These are phyloP conservation scores for Drosophila pseudoobscura DNA, from an alignment of 1,140 invertebrate genomes.

Conservation along the genomic window DNA sequence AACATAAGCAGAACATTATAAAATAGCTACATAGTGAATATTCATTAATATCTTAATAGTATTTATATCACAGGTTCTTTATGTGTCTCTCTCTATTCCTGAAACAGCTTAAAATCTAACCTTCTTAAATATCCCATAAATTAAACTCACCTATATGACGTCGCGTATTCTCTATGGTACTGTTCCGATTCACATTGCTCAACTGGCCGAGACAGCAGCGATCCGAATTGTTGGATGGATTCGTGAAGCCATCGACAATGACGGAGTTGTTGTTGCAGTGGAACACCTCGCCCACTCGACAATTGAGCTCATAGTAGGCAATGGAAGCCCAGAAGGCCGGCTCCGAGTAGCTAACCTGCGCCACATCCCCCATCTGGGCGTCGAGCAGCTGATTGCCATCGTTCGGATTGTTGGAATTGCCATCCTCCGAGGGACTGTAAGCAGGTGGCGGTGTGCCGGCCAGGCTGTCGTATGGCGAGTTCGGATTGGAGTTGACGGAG, in stretches of 20 bases:
- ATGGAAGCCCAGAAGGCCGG: conserved; percentile 98
- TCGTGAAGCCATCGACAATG: conserved; percentile 98
- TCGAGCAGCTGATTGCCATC: conserved; percentile 85
- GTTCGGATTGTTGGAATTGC: conserved; percentile 85
- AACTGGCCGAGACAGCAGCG: conserved; percentile 97
- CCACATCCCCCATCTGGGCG: conserved; percentile 88
- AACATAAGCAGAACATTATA: too few relatives aligned
- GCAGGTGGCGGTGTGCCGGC: conserved; percentile 97
- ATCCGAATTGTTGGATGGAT: conserved; percentile 96
- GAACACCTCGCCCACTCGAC: conserved; percentile 96
- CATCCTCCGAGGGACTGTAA: conserved; percentile 94
- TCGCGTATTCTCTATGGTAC: conserved; percentile 98
- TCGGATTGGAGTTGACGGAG: conserved; percentile 87
- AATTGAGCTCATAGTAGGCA: conserved; percentile 98
- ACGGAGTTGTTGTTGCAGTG: conserved; percentile 95
- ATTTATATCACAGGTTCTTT: too few relatives aligned
- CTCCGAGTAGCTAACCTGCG: conserved; percentile 94
- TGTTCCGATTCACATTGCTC: conserved; percentile 98
- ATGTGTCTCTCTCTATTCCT: background rate
- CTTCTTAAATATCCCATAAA: too few relatives aligned
- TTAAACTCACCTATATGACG: conserved; percentile 94
- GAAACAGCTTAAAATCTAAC: too few relatives aligned
- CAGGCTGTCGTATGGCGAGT: conserved; percentile 89
- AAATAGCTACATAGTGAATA: too few relatives aligned
- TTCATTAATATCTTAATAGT: too few relatives aligned